Conservation (phyloP, 2,797 vertebrate species). For the Carcharodon carcharias region DNA sequence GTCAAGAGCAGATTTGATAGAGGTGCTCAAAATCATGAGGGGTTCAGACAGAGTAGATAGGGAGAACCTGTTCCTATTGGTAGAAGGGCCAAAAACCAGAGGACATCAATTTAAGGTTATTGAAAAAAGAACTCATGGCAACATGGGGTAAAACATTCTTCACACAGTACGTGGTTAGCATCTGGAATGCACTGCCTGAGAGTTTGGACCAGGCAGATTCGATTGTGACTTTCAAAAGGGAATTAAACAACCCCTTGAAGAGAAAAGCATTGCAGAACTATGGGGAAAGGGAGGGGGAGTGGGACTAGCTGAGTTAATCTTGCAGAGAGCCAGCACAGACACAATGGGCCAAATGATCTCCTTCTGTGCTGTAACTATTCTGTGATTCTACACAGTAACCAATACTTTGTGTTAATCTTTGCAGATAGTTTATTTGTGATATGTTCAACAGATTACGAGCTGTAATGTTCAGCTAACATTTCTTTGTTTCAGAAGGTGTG, state of each 20-base stretch:
- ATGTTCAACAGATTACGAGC: background rate
- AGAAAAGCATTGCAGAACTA: background rate
- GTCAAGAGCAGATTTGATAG: background rate
- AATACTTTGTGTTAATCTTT: background rate
- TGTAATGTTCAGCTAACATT: background rate
- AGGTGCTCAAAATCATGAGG: background rate
- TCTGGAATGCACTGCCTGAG: background rate
- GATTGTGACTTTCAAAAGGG: background rate
- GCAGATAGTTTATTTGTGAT: background rate
- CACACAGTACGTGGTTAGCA: background rate
- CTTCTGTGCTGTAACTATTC: background rate
- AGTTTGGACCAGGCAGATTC: background rate
- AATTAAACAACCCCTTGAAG: background rate
- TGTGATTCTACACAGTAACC: background rate
- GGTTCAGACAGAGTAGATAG: background rate
- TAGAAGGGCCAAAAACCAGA: background rate
- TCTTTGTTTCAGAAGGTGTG: background rate
- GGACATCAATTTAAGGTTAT: background rate
- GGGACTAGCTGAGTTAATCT: background rate
- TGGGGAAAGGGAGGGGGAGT: background rate
- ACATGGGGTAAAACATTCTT: background rate
- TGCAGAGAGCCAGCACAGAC: background rate
- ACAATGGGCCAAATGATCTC: background rate
- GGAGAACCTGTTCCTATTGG: background rate
- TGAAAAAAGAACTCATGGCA: background rate